These are phyloP conservation scores for Mantis religiosa DNA, from an alignment of 2,888 invertebrate genomes.

Conservation along the genomic window DNA sequence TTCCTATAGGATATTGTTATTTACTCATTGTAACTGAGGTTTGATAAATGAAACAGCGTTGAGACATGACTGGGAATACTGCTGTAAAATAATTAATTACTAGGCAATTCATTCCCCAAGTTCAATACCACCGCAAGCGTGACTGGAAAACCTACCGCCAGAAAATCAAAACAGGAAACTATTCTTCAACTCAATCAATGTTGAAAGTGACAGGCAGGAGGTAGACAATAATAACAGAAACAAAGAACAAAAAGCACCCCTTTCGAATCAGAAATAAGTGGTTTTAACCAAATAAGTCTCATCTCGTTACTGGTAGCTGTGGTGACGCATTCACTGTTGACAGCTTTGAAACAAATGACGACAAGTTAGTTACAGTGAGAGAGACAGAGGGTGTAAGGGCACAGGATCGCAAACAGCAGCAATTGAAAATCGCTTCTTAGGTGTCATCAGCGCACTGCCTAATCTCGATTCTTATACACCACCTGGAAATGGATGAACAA, in stretches of 20 bases:
- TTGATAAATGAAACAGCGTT: too few relatives aligned
- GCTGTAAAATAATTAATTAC: too few relatives aligned
- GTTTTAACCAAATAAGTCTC: not conserved
- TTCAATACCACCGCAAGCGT: not conserved
- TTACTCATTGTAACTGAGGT: too few relatives aligned
- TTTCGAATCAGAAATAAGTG: not conserved
- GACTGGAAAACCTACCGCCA: not conserved
- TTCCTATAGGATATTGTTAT: too few relatives aligned
- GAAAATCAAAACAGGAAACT: not conserved
- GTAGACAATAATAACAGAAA: not conserved
- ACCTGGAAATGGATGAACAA: too few relatives aligned
- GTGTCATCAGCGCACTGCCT: not conserved
- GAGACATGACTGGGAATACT: too few relatives aligned
- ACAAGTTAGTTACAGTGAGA: not conserved
- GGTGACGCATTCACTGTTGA: not conserved
- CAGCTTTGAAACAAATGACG: not conserved
- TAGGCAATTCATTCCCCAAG: not conserved
- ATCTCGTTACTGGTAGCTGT: not conserved
- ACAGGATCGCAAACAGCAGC: not conserved
- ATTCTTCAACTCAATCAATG: not conserved
- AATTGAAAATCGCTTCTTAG: not conserved
- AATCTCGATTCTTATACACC: not conserved
- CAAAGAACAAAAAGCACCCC: not conserved
- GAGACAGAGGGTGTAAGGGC: not conserved
- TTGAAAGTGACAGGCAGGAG: not conserved